These are phyloP conservation scores for Pseudomyrmex cubaensis DNA, from an alignment of 1,140 invertebrate species.

Conservation along the genomic window DNA sequence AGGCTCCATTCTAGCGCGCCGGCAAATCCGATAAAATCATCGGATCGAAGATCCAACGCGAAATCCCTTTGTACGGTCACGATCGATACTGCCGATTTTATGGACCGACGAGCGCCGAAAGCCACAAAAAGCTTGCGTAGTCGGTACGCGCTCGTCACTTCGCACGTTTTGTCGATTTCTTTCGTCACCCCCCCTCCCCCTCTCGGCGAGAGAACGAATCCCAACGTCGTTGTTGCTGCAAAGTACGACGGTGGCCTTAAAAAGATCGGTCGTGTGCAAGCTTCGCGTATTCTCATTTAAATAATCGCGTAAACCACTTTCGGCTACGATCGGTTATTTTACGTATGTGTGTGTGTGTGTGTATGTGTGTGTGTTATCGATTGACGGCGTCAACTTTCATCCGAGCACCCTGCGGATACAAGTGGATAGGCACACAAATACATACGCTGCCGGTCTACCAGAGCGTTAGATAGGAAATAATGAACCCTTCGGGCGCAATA, in stretches of 20 bases:
- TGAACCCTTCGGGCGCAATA: constrained; percentile 33
- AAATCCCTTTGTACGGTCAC: constrained; percentile 29
- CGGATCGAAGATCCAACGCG: constrained; percentile 43
- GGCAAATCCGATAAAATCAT: constrained; percentile 54
- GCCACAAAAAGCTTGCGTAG: constrained; percentile 30
- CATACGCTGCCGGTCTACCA: constrained; percentile 57
- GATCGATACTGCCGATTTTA: constrained; percentile 53
- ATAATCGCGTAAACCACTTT: background rate
- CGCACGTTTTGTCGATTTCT: constrained; percentile 35
- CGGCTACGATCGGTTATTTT: background rate
- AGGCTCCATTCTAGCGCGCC: constrained; percentile 13
- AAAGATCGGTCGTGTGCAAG: background rate
- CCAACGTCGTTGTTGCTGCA: background rate
- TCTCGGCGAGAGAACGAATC: background rate
- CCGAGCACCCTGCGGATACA: constrained; percentile 12
- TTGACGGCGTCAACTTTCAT: background rate
- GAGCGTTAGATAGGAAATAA: constrained; percentile 58
- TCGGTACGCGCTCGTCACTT: constrained; percentile 17
- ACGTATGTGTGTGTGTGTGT: no score
- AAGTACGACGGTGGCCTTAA: constrained; percentile 18
- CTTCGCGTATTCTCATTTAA: background rate
- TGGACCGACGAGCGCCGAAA: constrained; percentile 15
- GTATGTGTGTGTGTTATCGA: background rate
- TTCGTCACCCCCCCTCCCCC: background rate
- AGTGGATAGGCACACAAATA: constrained; percentile 11